These are phyloP conservation scores for Drosophila quadrilineata DNA, from an alignment of 1,140 invertebrate species.

Conservation along the genomic window DNA sequence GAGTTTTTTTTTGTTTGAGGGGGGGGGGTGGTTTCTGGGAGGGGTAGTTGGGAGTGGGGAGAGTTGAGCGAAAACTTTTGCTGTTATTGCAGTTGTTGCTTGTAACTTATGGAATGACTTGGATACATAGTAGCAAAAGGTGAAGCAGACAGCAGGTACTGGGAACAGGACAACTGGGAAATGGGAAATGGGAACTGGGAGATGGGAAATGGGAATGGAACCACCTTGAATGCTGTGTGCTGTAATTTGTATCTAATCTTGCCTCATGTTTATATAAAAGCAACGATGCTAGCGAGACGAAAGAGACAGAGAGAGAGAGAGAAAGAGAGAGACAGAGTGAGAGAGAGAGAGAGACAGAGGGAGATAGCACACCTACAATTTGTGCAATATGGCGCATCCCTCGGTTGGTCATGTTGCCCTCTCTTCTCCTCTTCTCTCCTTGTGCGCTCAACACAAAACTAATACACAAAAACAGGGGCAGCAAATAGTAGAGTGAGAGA, in stretches of 20 bases:
- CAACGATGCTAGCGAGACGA: constrained; percentile 46
- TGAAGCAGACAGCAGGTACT: constrained; percentile 1
- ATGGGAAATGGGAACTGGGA: constrained; percentile 1
- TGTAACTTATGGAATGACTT: constrained; percentile 74
- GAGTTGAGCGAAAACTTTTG: constrained; percentile 46
- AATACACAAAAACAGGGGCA: not conserved
- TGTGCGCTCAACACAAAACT: constrained; percentile 21
- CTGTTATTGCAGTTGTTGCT: constrained; percentile 66
- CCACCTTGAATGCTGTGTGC: constrained; percentile 72
- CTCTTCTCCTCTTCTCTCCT: constrained; percentile 21
- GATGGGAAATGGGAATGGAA: constrained; percentile 23
- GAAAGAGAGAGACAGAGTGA: too few relatives aligned
- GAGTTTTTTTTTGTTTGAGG: too few relatives aligned
- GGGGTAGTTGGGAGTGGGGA: not conserved
- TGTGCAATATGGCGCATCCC: constrained; percentile 64
- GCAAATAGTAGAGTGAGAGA: too few relatives aligned
- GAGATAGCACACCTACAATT: constrained; percentile 54
- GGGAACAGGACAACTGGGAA: not conserved
- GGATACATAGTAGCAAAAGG: constrained; percentile 56
- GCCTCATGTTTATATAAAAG: constrained; percentile 79
- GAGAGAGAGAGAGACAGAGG: too few relatives aligned
- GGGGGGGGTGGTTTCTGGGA: too few relatives aligned
- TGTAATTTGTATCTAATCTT: constrained; percentile 79
- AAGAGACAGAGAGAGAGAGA: constrained; percentile 32
- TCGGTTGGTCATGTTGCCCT: not conserved